Evolutionary conservation across 2,888 invertebrate genomes (phyloP).

Genomic region (Drosophila peninsularis): DNA sequence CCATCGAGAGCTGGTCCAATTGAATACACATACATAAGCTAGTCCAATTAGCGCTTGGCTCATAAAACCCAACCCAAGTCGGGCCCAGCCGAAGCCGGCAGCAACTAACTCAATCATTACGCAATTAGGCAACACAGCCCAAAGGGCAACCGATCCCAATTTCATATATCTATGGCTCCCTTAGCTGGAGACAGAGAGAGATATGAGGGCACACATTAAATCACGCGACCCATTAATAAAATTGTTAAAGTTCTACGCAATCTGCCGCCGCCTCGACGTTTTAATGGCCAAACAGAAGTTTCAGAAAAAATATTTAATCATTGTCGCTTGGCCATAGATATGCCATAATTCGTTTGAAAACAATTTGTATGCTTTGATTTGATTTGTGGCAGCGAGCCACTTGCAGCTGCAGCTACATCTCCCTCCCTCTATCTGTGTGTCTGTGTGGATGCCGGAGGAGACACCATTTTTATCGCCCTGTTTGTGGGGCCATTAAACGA

Average conservation of each 20-base stretch:
- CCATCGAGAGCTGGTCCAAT: slow-evolving; percentile 32
- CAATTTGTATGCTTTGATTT: slow-evolving; percentile 74
- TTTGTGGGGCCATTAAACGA: slow-evolving; percentile 66
- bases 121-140: slow-evolving; percentile 61
- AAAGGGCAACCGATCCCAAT: slow-evolving; percentile 22
- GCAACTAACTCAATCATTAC: slow-evolving; percentile 75
- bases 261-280: slow-evolving; percentile 35
- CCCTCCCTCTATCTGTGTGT: slow-evolving; percentile 27
- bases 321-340: slow-evolving; percentile 68
- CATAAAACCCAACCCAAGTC: slow-evolving; percentile 47
- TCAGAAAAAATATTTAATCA: slow-evolving; percentile 69
- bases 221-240: slow-evolving; percentile 78
- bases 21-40: slow-evolving; percentile 29
- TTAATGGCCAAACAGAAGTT: slow-evolving; percentile 69
- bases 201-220: slow-evolving; percentile 64
- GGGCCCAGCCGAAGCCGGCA: slow-evolving; percentile 4
- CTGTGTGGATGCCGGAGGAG: slow-evolving; percentile 4
- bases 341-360: slow-evolving; percentile 76
- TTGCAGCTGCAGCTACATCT: slow-evolving; percentile 41
- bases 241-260: slow-evolving; percentile 60
- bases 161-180: slow-evolving; percentile 27
- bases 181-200: slow-evolving; percentile 16
- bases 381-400: slow-evolving; percentile 50
- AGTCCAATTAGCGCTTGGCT: slow-evolving; percentile 68
- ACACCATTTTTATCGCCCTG: slow-evolving; percentile 57